phyloP scores from a whole-genome alignment of 2,888 invertebrate species.

The Drosophila sordidula region DNA sequence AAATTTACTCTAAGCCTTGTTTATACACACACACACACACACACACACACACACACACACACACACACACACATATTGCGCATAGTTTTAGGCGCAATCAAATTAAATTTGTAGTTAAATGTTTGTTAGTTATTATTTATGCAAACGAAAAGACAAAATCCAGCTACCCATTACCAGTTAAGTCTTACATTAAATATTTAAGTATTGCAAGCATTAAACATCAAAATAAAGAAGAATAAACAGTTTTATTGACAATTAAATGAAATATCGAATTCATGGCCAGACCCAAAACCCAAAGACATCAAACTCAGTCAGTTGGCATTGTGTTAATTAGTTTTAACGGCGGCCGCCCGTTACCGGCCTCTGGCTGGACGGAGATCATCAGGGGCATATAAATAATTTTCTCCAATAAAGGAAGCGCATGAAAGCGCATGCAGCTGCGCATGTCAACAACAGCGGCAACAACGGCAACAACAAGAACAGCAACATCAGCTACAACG shows the following conservation, averaged over 20 bases:
- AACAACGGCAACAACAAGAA: conserved; percentile 30
- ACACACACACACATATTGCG: conserved; percentile 17
- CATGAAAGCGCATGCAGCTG: conserved; percentile 82
- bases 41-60: conserved; percentile 11
- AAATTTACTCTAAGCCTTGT: conserved; percentile 50
- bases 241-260: conserved; percentile 78
- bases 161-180: conserved; percentile 51
- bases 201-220: conserved; percentile 76
- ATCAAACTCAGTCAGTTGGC: conserved; percentile 52
- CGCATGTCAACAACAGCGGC: conserved; percentile 72
- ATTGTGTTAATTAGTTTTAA: conserved; percentile 75
- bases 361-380: conserved; percentile 31
- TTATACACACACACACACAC: conserved; percentile 42
- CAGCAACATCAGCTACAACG: conserved; percentile 21
- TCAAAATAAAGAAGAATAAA: conserved; percentile 63
- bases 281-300: conserved; percentile 11
- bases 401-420: conserved; percentile 79
- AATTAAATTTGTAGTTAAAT: conserved; percentile 70
- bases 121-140: conserved; percentile 82
- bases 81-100: conserved; percentile 45
- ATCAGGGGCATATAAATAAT: conserved; percentile 74
- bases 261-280: conserved; percentile 29
- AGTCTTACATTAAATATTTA: conserved; percentile 63
- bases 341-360: conserved; percentile 41
- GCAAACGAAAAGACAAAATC: conserved; percentile 45